Base-by-base conservation (phyloP, 2,113 vertebrate species). In the Grallaria varia region DNA sequence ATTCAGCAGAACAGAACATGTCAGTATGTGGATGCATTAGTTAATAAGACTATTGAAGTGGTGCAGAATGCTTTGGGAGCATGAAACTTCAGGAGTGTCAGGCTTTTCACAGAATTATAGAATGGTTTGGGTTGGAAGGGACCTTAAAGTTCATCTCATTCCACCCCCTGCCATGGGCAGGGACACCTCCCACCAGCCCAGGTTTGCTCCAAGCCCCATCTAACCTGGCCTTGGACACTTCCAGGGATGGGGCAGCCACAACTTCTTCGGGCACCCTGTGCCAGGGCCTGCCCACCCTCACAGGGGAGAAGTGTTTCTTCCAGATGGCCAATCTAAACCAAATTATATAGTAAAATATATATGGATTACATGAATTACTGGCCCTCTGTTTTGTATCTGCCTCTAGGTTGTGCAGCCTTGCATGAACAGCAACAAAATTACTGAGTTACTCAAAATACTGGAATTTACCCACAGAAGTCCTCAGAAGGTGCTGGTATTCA, bases 401-500 rank as follows among this genome's bases (percentile, higher is more conserved):
- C 50, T 28, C 49, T 64, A 99, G 99, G 92, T 98, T 3, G 96
- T 99, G 39, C 98, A 96, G 3, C 96, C 98, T 93, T 99, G 98
- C 71, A 80, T 96, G 8, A 98, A 98, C 84, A 98, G 95, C 90
- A 98, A 94, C 56, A 99, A 98, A 97, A 97, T 96, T 64, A 97
- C 98, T 6, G 96, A 97, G 17, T 96, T 99, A 83, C 95, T 99
- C 40, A 97, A 96, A 8, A 91, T 88, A 12, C 91, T 99, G 92
- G 98, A 98, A 93, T 98, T 98, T 49, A 95, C 78, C 30, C 98
- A 98, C 14, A 95, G 42, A 5, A 64, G 96, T 55, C 64, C 96
- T 35, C 98, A 99, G 91, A 99, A 99, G 97, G 99, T 99, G 15
- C 75, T 99, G 73, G 95, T 99, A 47, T 98, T 99, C 56, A 96